These are phyloP conservation scores for Arenicola marina DNA, from an alignment of 2,888 invertebrate species.

Conservation along the genomic window DNA sequence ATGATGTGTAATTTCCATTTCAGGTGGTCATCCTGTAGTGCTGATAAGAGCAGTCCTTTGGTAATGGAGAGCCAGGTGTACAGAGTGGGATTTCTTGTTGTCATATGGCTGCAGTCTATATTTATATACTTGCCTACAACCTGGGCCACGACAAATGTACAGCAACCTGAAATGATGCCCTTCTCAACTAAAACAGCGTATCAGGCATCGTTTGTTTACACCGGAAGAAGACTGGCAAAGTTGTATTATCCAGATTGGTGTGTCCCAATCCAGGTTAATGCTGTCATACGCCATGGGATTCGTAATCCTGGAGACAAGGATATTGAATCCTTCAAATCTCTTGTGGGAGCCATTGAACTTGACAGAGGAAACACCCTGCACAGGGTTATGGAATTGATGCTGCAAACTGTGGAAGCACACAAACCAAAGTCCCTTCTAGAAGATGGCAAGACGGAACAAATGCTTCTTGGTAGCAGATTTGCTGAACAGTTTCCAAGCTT, in stretches of 20 bases:
- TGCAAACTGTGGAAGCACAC: neutral
- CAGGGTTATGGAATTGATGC: neutral
- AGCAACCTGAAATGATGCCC: too few relatives aligned
- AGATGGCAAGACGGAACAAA: neutral
- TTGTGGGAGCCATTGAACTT: neutral
- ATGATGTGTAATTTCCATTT: too few relatives aligned
- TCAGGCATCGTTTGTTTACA: neutral
- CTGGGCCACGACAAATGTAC: too few relatives aligned
- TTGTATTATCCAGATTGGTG: slow-evolving; percentile 5
- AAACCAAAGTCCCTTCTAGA: neutral
- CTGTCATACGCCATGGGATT: slow-evolving; percentile 45
- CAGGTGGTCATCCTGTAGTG: too few relatives aligned
- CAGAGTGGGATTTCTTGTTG: too few relatives aligned
- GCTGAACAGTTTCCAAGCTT: neutral
- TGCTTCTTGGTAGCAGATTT: neutral
- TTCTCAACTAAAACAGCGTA: neutral
- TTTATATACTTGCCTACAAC: too few relatives aligned
- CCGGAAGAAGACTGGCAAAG: too few relatives aligned
- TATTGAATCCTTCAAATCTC: slow-evolving; percentile 23
- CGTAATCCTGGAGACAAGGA: slow-evolving; percentile 48
- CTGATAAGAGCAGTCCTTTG: too few relatives aligned
- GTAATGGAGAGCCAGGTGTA: too few relatives aligned
- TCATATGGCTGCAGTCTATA: too few relatives aligned
- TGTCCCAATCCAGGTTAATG: slow-evolving; percentile 38
- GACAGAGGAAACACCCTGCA: neutral